A percentile compares a stretch with the other conserved stretches of the same genome.
phyloP scores from a whole-genome alignment of 2,113 vertebrate genomes.

The Sapayoa aenigma region DNA sequence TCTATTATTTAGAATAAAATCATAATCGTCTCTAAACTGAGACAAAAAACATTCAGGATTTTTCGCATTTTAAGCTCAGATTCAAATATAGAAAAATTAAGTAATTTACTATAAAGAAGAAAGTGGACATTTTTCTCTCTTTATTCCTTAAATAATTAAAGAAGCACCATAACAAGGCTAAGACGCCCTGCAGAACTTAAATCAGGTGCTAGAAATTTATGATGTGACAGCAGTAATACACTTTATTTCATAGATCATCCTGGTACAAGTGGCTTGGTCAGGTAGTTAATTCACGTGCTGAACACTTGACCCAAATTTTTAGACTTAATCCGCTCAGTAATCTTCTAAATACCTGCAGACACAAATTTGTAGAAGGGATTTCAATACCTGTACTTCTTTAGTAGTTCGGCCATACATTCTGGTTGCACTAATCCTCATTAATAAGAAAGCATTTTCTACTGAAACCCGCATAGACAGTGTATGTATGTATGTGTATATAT shows the following conservation, averaged over 20 bases:
- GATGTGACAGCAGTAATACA: constrained; percentile 5
- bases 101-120: not conserved
- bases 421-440: constrained; percentile 42
- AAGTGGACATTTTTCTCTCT: not conserved
- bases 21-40: too few relatives aligned
- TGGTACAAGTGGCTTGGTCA: not conserved
- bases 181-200: not conserved
- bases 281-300: not conserved
- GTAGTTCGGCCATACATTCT: not conserved
- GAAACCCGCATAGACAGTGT: not conserved
- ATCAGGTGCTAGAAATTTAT: not conserved
- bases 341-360: constrained; percentile 26
- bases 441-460: constrained; percentile 22
- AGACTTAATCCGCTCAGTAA: constrained; percentile 23
- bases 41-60: not conserved
- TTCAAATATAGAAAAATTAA: not conserved
- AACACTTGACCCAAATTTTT: constrained; percentile 24
- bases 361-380: constrained; percentile 23
- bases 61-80: not conserved
- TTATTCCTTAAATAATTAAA: not conserved
- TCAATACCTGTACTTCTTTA: constrained; percentile 1
- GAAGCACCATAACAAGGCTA: not conserved
- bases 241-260: constrained; percentile 40
- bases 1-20: too few relatives aligned
- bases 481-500: not conserved